These are phyloP conservation scores for Sander vitreus DNA, from an alignment of 2,113 vertebrate genomes.

Conservation along the genomic window DNA sequence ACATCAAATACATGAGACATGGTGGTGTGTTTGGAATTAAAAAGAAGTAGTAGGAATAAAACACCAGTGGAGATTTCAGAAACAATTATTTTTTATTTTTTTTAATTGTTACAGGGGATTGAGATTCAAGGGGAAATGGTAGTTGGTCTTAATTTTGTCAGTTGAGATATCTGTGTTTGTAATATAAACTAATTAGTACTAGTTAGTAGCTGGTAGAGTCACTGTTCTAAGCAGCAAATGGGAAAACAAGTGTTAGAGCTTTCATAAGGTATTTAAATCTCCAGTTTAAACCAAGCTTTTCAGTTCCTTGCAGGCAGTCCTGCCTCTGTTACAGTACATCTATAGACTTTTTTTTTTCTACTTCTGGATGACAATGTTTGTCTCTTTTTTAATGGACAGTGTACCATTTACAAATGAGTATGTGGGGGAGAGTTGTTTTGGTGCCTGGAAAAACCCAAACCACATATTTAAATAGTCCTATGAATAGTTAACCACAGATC, in stretches of 20 bases:
- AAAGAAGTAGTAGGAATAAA: not conserved
- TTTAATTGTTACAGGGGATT: not conserved
- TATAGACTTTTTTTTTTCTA: not conserved
- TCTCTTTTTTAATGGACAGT: not conserved
- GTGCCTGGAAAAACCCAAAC: not conserved
- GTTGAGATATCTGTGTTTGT: not conserved
- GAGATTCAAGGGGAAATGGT: not conserved
- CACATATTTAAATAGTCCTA: not conserved
- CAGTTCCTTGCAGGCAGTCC: too few relatives aligned
- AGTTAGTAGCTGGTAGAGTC: too few relatives aligned
- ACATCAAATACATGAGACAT: not conserved
- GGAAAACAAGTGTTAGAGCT: too few relatives aligned
- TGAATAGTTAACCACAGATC: not conserved
- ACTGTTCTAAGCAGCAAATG: too few relatives aligned
- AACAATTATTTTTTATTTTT: not conserved
- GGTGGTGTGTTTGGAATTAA: conserved; percentile 8
- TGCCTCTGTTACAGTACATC: too few relatives aligned
- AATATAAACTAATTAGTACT: not conserved
- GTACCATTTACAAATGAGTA: not conserved
- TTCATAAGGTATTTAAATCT: too few relatives aligned
- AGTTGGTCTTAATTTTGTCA: not conserved
- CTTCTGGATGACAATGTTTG: not conserved
- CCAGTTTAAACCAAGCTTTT: too few relatives aligned
- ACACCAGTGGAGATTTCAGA: not conserved
- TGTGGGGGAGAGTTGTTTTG: too few relatives aligned